Base-by-base conservation (phyloP, 1,140 invertebrate genomes). In the Pogonus chalceus region DNA sequence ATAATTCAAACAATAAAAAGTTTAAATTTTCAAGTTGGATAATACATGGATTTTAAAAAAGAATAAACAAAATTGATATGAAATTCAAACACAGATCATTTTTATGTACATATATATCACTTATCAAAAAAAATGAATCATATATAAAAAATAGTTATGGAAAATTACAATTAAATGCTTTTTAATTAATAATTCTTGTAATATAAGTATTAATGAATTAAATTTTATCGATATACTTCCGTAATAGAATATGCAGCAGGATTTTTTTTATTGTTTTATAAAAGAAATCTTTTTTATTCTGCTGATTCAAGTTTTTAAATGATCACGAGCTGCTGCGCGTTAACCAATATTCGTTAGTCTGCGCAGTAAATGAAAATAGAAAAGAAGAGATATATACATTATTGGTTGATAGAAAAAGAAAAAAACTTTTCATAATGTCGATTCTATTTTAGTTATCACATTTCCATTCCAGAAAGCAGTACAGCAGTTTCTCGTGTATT, bases 381-480 rank as follows among this genome's bases (percentile, higher is more conserved):
- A 14, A 10, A 43, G 37, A 43, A 3, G 3, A 43, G 18, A 43
- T 10, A 4, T 4, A 4, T 10, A 43, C 37, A 43, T n/a, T 43
- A 43, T 9, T 18, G 37, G 9, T 43, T 18, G 37, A 43, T 16
- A 4, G 37, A 43, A 3, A 16, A 18, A 43, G 37, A 43, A 12
- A 9, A 18, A 43, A 18, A 9, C 9, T 12, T 16, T 9, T 4
- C 9, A 9, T n/a, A 16, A 10, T 43, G 37, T 43, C 37, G 7
- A 16, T 43, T 43, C 37, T 43, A 43, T 43, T 43, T 43, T 43
- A 43, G 37, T 43, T 10, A 43, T 43, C 18, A 16, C 37, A 43
- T 43, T 43, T 43, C 18, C 37, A 18, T 43, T 43, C 37, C 18
- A 18, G 37, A 43, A 43, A 12, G 18, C 37, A 10, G 18, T 16